Conservation (phyloP, 2,113 vertebrate genomes). For the Morone saxatilis region DNA sequence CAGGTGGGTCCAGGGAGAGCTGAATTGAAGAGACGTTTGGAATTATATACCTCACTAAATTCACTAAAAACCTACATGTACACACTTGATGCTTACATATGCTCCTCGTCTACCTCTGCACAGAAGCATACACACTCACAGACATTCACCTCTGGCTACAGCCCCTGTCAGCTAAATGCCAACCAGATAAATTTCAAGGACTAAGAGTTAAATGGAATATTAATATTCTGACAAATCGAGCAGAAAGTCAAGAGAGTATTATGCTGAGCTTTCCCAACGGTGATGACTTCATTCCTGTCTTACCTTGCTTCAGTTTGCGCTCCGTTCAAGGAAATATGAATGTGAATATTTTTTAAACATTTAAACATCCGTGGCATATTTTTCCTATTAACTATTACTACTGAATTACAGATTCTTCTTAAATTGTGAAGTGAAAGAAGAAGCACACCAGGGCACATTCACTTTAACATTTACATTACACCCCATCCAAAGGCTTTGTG, state of each 20-base stretch:
- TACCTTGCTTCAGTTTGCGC: conserved; percentile 37
- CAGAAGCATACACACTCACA: not conserved
- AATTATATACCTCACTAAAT: not conserved
- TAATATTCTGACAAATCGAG: conserved; percentile 73
- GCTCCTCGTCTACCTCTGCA: not conserved
- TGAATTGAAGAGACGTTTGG: not conserved
- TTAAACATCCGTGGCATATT: not conserved
- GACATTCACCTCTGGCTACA: conserved; percentile 51
- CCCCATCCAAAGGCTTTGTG: not conserved
- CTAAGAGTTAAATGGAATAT: conserved; percentile 65
- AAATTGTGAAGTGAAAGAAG: not conserved
- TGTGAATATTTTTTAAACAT: conserved; percentile 13
- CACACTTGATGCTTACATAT: conserved; percentile 3
- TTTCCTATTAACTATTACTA: not conserved
- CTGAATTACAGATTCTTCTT: not conserved
- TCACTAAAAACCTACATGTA: not conserved
- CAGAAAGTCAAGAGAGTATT: conserved; percentile 66
- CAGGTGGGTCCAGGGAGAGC: conserved; percentile 3
- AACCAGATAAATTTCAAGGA: conserved; percentile 71
- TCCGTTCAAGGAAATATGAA: conserved; percentile 3
- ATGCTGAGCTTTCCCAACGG: conserved; percentile 47
- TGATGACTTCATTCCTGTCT: conserved; percentile 56
- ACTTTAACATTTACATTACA: not conserved
- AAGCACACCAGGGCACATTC: not conserved
- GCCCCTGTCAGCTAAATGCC: conserved; percentile 67